These are phyloP conservation scores for Xestia c-nigrum DNA, from an alignment of 2,888 invertebrate species.

Conservation along the genomic window DNA sequence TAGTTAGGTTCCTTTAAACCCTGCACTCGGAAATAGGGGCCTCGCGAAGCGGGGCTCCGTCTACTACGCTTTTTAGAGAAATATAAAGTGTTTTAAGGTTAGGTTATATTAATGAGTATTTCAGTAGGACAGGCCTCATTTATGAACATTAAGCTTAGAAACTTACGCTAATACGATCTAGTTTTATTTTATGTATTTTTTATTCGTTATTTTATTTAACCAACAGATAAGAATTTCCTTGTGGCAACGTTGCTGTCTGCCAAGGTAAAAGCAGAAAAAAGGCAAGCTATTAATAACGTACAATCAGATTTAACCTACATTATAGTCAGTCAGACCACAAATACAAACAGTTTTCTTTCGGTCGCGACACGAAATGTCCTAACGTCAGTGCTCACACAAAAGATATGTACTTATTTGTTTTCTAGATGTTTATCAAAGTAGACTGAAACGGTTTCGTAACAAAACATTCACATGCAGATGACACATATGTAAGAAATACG, in stretches of 20 bases:
- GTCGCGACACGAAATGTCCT: conserved; percentile 3
- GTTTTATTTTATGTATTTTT: background rate
- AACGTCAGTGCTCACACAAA: conserved; percentile 20
- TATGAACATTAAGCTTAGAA: background rate
- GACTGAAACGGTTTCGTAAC: conserved; percentile 35
- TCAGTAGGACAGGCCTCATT: too few relatives aligned
- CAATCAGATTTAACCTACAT: conserved; percentile 42
- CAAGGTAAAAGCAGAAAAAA: background rate
- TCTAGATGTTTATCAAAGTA: conserved; percentile 31
- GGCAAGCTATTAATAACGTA: conserved; percentile 42
- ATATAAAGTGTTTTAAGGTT: too few relatives aligned
- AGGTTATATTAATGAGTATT: too few relatives aligned
- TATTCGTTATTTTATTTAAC: background rate
- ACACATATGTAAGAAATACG: conserved; percentile 53
- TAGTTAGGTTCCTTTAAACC: too few relatives aligned
- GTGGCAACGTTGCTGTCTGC: background rate
- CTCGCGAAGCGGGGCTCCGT: too few relatives aligned
- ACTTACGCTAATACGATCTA: background rate
- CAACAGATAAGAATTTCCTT: background rate
- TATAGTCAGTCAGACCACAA: conserved; percentile 12
- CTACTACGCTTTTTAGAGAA: too few relatives aligned
- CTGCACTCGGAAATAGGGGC: too few relatives aligned
- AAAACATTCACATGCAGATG: conserved; percentile 38
- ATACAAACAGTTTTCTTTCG: conserved; percentile 26
- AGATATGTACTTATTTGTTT: conserved; percentile 7